Evolutionary conservation across 2,888 invertebrate genomes (phyloP).

Genomic region (Cryptocephalus moraei): DNA sequence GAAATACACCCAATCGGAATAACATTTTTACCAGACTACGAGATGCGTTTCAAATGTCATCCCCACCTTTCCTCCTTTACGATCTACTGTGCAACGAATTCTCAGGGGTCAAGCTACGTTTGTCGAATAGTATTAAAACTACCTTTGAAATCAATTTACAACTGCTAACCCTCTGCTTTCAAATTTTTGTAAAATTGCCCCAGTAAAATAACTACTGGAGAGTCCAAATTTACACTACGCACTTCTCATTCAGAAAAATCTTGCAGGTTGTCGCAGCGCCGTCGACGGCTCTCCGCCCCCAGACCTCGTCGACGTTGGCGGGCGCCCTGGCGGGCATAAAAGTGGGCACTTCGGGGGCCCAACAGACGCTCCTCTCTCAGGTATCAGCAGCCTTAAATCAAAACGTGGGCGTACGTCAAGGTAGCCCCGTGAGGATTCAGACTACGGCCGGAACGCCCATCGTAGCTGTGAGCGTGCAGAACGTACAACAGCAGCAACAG

Average conservation of each 20-base stretch:
- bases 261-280: conserved; percentile 47
- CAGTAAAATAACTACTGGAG: not conserved
- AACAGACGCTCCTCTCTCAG: conserved; percentile 45
- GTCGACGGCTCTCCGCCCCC: conserved; percentile 42
- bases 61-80: too few relatives aligned
- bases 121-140: too few relatives aligned
- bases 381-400: conserved; percentile 45
- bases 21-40: too few relatives aligned
- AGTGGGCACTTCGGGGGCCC: conserved; percentile 35
- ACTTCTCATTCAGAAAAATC: not conserved
- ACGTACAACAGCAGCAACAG: conserved; percentile 21
- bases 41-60: too few relatives aligned
- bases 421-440: conserved; percentile 50
- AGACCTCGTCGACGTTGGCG: conserved; percentile 35
- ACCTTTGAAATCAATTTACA: too few relatives aligned
- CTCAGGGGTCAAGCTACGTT: too few relatives aligned
- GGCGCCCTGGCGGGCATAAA: conserved; percentile 41
- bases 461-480: conserved; percentile 48
- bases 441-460: conserved; percentile 40
- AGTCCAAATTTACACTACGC: too few relatives aligned
- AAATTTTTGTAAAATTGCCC: too few relatives aligned
- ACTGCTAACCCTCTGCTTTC: too few relatives aligned
- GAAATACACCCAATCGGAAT: too few relatives aligned
- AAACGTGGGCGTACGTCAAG: conserved; percentile 39
- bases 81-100: too few relatives aligned